Conservation (phyloP, 2,888 invertebrate species). For the Tortrix viridana region DNA sequence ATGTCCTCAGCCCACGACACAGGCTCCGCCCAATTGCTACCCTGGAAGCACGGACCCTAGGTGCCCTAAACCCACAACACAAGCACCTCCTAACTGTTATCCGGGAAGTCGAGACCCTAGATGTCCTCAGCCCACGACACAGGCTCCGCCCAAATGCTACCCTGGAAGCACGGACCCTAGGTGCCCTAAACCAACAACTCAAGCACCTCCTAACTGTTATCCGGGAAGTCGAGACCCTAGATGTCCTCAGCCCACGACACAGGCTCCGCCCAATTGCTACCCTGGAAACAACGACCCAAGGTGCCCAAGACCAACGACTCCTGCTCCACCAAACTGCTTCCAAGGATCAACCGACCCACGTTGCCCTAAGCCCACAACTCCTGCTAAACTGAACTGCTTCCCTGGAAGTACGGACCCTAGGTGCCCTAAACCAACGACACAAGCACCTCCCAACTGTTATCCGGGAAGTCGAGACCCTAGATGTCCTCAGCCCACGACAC, state of each 20-base stretch:
- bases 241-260: not conserved
- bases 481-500: constrained; percentile 15
- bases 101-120: constrained; percentile 47
- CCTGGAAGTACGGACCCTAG: constrained; percentile 1
- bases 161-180: constrained; percentile 61
- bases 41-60: constrained; percentile 54
- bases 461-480: not conserved
- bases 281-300: constrained; percentile 57
- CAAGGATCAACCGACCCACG: not conserved
- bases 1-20: constrained; percentile 50
- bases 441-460: not conserved
- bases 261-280: constrained; percentile 40
- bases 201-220: not conserved
- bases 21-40: constrained; percentile 42
- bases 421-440: not conserved
- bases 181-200: constrained; percentile 52
- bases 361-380: not conserved
- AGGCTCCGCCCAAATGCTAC: constrained; percentile 50
- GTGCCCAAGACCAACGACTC: constrained; percentile 42
- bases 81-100: constrained; percentile 42
- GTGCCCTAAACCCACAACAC: constrained; percentile 50
- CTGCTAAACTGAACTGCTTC: too few relatives aligned
- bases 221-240: not conserved
- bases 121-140: constrained; percentile 53
- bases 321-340: constrained; percentile 31